phyloP scores from a whole-genome alignment of 53 echinoderm and acorn worm genomes.

The Mesocentrotus franciscanus region DNA sequence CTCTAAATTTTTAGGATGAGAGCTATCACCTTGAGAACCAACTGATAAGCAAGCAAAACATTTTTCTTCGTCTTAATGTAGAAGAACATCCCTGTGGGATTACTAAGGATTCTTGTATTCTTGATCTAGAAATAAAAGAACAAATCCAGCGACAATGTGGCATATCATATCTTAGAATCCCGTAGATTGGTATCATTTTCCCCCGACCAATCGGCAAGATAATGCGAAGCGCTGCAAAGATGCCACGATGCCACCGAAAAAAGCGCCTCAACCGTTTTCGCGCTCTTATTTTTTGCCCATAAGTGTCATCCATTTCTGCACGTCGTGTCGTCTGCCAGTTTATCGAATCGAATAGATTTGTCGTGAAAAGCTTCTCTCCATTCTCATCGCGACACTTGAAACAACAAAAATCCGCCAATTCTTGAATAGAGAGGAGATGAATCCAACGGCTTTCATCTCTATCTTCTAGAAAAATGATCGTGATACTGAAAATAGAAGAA shows the following conservation, averaged over 20 bases:
- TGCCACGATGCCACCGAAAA: background rate
- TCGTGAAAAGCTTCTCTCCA: constrained; percentile 44
- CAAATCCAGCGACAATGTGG: background rate
- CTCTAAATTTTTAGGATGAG: background rate
- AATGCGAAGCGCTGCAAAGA: background rate
- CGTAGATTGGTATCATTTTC: constrained; percentile 8
- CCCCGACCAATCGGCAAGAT: background rate
- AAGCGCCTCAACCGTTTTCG: background rate
- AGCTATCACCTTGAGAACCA: constrained; percentile 35
- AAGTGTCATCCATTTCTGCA: constrained; percentile 40
- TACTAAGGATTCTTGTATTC: background rate
- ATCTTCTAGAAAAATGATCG: background rate
- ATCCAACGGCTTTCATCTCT: constrained; percentile 46
- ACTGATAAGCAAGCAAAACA: constrained; percentile 21
- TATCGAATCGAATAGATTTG: constrained; percentile 54
- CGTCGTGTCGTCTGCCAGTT: background rate
- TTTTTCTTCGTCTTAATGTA: background rate
- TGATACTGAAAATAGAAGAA: background rate
- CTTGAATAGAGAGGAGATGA: constrained; percentile 46
- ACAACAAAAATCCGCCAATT: constrained; percentile 58
- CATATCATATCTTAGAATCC: background rate
- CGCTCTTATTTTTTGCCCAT: constrained; percentile 18
- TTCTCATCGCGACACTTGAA: constrained; percentile 45
- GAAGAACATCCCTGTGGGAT: constrained; percentile 10
- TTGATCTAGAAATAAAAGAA: background rate